Percentiles rank a stretch among this genome's conserved stretches.
These are phyloP conservation scores for Aspidiotus destructor DNA, from an alignment of 2,888 invertebrate genomes.

Conservation along the genomic window DNA sequence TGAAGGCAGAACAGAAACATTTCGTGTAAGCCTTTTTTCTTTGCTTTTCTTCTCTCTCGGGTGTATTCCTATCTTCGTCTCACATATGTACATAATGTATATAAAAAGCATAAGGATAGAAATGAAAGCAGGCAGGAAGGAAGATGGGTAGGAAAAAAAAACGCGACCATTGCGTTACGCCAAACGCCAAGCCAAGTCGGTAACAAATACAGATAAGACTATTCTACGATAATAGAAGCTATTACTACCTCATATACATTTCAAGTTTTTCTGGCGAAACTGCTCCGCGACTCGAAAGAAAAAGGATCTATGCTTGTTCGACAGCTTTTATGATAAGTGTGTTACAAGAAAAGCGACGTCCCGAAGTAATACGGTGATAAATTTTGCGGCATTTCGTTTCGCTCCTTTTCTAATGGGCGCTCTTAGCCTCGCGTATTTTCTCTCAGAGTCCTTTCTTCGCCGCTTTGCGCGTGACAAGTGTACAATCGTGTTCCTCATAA, in stretches of 20 bases:
- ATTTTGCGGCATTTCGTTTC: constrained; percentile 8
- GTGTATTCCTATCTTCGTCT: background rate
- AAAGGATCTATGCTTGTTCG: constrained; percentile 18
- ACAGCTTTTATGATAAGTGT: constrained; percentile 33
- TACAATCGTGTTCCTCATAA: background rate
- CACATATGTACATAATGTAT: background rate
- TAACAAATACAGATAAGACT: constrained; percentile 31
- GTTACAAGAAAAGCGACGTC: constrained; percentile 28
- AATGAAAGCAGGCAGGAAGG: background rate
- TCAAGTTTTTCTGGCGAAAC: constrained; percentile 26
- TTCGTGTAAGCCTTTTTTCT: constrained; percentile 5
- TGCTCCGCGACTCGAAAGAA: constrained; percentile 16
- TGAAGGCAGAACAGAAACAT: constrained; percentile 23
- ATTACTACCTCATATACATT: constrained; percentile 32
- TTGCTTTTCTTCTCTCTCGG: background rate
- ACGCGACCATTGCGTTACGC: background rate
- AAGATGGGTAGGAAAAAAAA: background rate
- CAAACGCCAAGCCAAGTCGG: constrained; percentile 6
- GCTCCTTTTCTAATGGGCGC: no score
- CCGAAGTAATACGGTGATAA: constrained; percentile 28
- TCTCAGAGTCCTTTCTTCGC: background rate
- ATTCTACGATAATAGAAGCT: constrained; percentile 29
- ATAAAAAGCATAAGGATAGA: constrained; percentile 11
- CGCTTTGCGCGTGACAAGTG: background rate
- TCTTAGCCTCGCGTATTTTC: background rate